Percentiles rank a stretch among this genome's conserved stretches.
These are phyloP conservation scores for Antechinus flavipes DNA, from an alignment of 2,113 vertebrate genomes.

Conservation along the genomic window DNA sequence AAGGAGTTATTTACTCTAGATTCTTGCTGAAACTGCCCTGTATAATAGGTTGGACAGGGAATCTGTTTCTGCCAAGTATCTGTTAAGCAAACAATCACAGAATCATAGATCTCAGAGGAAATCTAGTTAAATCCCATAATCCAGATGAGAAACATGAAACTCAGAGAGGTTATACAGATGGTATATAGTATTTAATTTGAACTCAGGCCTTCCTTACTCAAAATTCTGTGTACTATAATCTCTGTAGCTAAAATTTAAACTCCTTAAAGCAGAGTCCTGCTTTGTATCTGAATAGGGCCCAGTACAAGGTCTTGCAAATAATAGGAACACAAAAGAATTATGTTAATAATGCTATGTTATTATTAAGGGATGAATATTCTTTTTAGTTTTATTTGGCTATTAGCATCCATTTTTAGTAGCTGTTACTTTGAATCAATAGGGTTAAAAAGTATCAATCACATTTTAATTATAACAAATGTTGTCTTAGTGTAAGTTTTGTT, in stretches of 20 bases:
- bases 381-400: neutral
- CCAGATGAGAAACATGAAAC: neutral
- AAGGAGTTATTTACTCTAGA: neutral
- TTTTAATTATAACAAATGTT: constrained; percentile 11
- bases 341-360: neutral
- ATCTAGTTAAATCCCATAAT: neutral
- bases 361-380: neutral
- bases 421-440: neutral
- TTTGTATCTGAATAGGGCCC: neutral
- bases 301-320: neutral
- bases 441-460: constrained; percentile 5
- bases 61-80: neutral
- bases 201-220: neutral
- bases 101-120: neutral
- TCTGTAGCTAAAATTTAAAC: neutral
- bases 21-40: neutral
- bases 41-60: neutral
- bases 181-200: neutral
- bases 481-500: neutral
- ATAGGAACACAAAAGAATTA: neutral
- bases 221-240: neutral
- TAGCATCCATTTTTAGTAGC: neutral
- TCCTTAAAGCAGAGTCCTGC: neutral
- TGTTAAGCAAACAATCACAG: neutral
- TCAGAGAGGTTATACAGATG: neutral